Evolutionary conservation across 2,888 invertebrate genomes (phyloP), one percentile per base, ranked within the genome.

Genomic region (Pinctada fucata): DNA sequence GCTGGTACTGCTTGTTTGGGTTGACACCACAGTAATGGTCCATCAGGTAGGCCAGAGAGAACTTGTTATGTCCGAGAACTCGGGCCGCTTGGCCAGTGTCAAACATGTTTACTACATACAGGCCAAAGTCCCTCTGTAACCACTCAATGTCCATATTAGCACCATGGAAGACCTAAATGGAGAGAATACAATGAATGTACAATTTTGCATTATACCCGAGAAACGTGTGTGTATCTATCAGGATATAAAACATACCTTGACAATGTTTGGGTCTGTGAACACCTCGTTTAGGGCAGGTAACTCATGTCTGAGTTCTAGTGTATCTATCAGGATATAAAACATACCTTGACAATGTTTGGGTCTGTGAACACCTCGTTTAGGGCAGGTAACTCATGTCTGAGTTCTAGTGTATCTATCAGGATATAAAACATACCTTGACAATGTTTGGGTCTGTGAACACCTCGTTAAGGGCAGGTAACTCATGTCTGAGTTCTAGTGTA

Each of bases 31-130:
- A 97, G 91, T 96, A 98, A 74, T 94, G 94, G 87, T 95, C 94
- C 58, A 99, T 93, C 63, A 99, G 93, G 91, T 95, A 95, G 0
- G 96, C 95, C 49, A 94, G 90, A 3, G 97, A 97, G 1, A 96
- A 93, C 16, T 95, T 94, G 0, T 95, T 93, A 81, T 96, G 94
- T 48, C 95, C 94, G 0, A 99, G 93, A 2, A 95, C 93, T 84
- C 95, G 95, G 0, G 97, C 95, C 0, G 98, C 99, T 90, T 96
- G 95, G 90, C 97, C 95, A 0, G 99, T 99, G 92, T 99, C 99
- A 91, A 99, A 99, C 95, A 99, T 95, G 85, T 99, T 98, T 0
- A 99, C 98, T 2, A 99, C 93, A 91, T 99, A 99, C 1, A 99
- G 91, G 0, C 97, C 96, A 77, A 99, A 95, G 94, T 99, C 99